Percentiles rank a stretch among this genome's conserved stretches.
Conservation (phyloP, 2,113 vertebrate genomes). For the Apistogramma diplotaenia region DNA sequence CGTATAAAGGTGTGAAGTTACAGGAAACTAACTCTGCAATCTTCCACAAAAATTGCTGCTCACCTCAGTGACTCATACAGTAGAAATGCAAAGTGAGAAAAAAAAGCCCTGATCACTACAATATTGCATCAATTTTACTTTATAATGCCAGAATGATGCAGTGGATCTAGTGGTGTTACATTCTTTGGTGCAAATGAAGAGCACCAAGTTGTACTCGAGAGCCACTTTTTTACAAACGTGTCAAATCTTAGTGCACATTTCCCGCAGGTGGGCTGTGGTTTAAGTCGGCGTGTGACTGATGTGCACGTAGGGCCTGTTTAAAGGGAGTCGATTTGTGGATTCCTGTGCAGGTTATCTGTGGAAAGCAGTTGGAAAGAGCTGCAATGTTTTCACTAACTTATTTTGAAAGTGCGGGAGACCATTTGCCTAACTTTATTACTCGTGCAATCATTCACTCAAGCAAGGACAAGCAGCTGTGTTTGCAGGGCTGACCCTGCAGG, state of each 20-base stretch:
- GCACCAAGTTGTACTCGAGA: neutral
- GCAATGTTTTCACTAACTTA: neutral
- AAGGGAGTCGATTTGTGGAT: neutral
- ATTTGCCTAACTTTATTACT: neutral
- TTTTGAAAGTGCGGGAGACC: neutral
- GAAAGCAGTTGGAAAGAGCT: neutral
- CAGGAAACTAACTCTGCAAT: too few species aligned
- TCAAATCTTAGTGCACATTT: neutral
- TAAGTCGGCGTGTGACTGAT: neutral
- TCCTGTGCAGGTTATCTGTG: neutral
- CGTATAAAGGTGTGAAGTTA: too few species aligned
- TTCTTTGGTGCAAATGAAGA: neutral
- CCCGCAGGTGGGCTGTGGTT: neutral
- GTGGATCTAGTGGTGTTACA: neutral
- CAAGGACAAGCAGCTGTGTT: neutral
- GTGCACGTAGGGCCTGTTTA: neutral
- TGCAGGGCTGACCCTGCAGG: neutral
- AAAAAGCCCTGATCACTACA: neutral
- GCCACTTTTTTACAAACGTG: neutral
- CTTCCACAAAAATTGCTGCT: neutral
- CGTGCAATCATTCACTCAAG: neutral
- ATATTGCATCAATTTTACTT: neutral
- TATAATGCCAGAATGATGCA: neutral
- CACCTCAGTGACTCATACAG: neutral
- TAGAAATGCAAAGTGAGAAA: neutral